A percentile compares a stretch with the other conserved stretches of the same genome.
These are phyloP conservation scores for Caenorhabditis sp. DNA, from an alignment of 2,888 invertebrate genomes.

Conservation along the genomic window DNA sequence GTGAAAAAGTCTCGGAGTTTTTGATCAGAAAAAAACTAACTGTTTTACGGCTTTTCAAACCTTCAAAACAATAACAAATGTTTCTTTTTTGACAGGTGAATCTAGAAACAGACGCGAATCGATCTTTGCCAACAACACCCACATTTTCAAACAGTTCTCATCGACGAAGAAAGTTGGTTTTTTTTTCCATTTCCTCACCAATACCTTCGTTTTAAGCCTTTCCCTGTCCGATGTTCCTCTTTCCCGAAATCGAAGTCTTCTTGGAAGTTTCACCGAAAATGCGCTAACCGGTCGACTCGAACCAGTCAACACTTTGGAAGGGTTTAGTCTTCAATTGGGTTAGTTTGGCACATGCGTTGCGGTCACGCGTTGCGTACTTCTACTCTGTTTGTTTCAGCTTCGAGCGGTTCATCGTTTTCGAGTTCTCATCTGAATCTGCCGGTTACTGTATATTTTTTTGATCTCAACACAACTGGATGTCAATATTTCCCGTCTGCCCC, in stretches of 20 bases:
- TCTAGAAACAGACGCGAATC: background rate
- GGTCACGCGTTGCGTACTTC: no score
- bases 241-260: slow-evolving; percentile 3
- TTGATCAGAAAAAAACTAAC: no score
- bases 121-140: background rate
- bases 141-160: background rate
- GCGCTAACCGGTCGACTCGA: slow-evolving; percentile 9
- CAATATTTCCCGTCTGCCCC: slow-evolving; percentile 5
- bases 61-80: no score
- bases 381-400: slow-evolving; percentile 4
- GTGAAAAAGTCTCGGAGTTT: no score
- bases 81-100: background rate
- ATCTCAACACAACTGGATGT: slow-evolving; percentile 10
- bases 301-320: slow-evolving; percentile 1
- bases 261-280: slow-evolving; percentile 15
- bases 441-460: slow-evolving; percentile 8
- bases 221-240: background rate
- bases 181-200: no score
- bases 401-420: background rate
- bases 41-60: no score
- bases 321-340: slow-evolving; percentile 7
- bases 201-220: slow-evolving; percentile 8
- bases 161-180: slow-evolving; percentile 2
- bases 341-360: no score
- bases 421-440: background rate